Conservation (phyloP, 2,797 vertebrate genomes). For the Neostethus bicornis region DNA sequence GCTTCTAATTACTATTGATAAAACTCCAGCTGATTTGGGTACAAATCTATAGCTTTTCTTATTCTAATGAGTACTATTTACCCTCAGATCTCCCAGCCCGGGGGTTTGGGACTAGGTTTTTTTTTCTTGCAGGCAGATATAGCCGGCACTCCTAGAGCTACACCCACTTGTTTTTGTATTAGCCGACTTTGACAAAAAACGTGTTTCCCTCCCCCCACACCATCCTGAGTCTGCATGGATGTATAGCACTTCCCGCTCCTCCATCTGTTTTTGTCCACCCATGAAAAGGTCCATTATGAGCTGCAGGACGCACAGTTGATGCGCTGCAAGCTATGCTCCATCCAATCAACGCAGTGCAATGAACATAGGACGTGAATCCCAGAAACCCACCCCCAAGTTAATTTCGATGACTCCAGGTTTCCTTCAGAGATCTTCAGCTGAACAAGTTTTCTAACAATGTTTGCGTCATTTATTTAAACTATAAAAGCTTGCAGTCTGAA, state of each 20-base stretch:
- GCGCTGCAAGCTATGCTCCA: constrained; percentile 53
- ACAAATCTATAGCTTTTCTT: constrained; percentile 85
- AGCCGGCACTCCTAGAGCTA: constrained; percentile 55
- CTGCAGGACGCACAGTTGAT: constrained; percentile 71
- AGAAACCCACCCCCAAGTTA: constrained; percentile 43
- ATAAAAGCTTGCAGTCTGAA: constrained; percentile 83
- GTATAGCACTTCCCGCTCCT: constrained; percentile 77
- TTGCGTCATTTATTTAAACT: constrained; percentile 56
- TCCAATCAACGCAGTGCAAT: constrained; percentile 59
- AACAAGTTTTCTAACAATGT: constrained; percentile 85
- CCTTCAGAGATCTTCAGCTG: constrained; percentile 77
- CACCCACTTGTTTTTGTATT: constrained; percentile 80
- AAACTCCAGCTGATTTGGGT: constrained; percentile 76
- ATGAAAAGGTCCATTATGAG: constrained; percentile 81
- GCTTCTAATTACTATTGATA: constrained; percentile 83
- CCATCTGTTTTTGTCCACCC: constrained; percentile 79
- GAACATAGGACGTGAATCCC: constrained; percentile 58
- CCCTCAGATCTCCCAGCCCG: constrained; percentile 77
- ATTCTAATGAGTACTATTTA: constrained; percentile 85
- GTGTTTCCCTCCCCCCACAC: constrained; percentile 54
- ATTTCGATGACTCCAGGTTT: constrained; percentile 71
- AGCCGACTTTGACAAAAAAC: constrained; percentile 68
- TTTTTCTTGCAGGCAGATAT: constrained; percentile 73
- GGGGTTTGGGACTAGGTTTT: constrained; percentile 72
- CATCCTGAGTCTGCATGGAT: constrained; percentile 71